Evolutionary conservation across 2,797 vertebrate genomes (phyloP), one percentile per base, ranked within the genome.

Genomic region (Parotocinclus haroldoi): DNA sequence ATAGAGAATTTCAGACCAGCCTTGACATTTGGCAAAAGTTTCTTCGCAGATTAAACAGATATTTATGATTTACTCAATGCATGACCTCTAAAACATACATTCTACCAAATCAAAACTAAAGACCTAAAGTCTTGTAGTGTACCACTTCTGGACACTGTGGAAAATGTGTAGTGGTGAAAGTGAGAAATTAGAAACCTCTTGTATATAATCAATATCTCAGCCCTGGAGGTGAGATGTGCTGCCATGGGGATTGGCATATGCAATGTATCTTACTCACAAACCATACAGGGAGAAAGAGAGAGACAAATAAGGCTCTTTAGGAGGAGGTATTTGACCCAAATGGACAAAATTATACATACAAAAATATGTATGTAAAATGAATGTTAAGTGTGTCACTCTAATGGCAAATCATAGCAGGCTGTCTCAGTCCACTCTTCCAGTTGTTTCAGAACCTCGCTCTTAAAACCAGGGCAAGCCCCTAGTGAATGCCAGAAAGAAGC

Each of bases 391-490:
- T 91, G 89, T 90, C 88, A 90, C 82, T 78, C 76, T 76, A 77
- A 79, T 82, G 79, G 84, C 71, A 78, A 81, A 80, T 50, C 81
- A 77, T 82, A 84, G 83, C 78, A 81, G 63, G 80, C 74, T 79
- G 78, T 78, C 83, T 82, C 85, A 73, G 70, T 76, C 78, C 85
- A 80, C 79, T 80, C 78, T 75, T 75, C 79, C 77, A 67, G 76
- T 78, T 68, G 65, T 50, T 16, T 81, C 85, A 87, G 82, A 89
- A 82, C 82, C 84, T 82, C 78, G 74, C 77, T 84, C 78, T 85
- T 84, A 80, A 89, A 91, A 90, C 85, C 88, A 91, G 88, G 87
- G 88, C 89, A 88, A 87, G 86, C 87, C 88, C 86, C 89, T 79
- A 87, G 89, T 89, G 89, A 88, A 82, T 79, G 83, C 77, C 61